Conservation (phyloP, 2,113 vertebrate genomes). For the Macheiramphus alcinus region DNA sequence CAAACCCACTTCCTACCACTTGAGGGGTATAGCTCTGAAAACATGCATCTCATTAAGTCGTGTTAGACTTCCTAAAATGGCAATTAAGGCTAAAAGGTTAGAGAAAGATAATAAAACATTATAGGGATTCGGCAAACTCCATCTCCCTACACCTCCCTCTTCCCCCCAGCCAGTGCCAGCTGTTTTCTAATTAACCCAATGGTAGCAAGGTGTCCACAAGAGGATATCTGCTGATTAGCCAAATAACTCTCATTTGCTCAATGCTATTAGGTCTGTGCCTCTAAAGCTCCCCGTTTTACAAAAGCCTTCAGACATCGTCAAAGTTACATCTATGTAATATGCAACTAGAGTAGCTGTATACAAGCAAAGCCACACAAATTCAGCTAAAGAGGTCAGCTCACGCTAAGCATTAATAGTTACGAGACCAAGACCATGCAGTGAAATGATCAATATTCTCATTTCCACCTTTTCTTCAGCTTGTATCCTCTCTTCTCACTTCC, state of each 20-base stretch:
- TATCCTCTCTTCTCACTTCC: not conserved
- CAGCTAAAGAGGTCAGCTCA: not conserved
- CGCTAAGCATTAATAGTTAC: not conserved
- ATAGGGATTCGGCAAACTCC: not conserved
- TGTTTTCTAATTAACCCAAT: conserved; percentile 49
- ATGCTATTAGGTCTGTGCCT: conserved; percentile 9
- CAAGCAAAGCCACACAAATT: not conserved
- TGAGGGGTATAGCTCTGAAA: not conserved
- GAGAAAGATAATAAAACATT: conserved; percentile 27
- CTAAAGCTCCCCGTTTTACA: not conserved
- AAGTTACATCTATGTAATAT: not conserved
- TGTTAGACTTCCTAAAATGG: conserved; percentile 20
- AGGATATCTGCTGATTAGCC: conserved; percentile 31
- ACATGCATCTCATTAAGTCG: conserved; percentile 10
- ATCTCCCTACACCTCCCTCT: not conserved
- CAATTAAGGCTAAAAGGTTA: conserved; percentile 50
- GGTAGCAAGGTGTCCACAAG: not conserved
- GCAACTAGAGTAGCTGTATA: not conserved
- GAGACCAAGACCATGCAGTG: not conserved
- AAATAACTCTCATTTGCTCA: conserved; percentile 40
- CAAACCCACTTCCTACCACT: conserved; percentile 12
- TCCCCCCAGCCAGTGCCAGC: not conserved
- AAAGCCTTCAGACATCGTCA: not conserved
- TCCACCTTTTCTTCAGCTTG: not conserved
- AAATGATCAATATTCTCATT: not conserved